A percentile compares a stretch with the other conserved stretches of the same genome.
Conservation (phyloP, 2,113 vertebrate species). For the Struthio camelus region DNA sequence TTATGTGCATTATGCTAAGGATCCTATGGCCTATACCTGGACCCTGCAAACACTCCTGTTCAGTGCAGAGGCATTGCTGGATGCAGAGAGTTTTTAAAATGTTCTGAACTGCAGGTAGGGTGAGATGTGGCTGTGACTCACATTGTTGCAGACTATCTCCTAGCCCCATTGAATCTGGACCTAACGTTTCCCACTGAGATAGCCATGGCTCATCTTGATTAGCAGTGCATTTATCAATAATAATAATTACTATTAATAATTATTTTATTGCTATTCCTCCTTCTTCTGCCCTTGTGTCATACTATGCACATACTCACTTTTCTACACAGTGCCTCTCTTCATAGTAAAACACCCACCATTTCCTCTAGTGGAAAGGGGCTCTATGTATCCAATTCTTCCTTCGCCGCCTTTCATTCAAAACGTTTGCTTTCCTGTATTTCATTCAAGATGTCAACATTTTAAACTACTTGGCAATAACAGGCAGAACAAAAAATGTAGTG, state of each 20-base stretch:
- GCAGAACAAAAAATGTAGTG: not conserved
- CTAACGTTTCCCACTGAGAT: not conserved
- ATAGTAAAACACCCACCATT: not conserved
- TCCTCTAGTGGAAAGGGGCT: not conserved
- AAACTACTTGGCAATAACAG: not conserved
- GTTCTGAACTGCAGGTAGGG: not conserved
- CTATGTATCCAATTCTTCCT: not conserved
- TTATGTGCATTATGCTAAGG: accelerated
- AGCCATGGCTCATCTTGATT: not conserved
- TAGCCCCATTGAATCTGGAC: not conserved
- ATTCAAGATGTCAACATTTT: not conserved
- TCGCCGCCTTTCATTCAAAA: not conserved
- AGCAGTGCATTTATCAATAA: not conserved
- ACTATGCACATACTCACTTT: not conserved
- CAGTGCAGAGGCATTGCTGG: not conserved
- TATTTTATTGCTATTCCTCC: not conserved
- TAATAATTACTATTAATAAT: not conserved
- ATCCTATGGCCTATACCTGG: not conserved
- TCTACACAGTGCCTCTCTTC: not conserved
- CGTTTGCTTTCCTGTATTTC: not conserved
- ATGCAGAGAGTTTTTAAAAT: not conserved
- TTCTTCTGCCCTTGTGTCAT: not conserved
- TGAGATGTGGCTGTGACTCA: not conserved
- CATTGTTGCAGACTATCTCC: accelerated
- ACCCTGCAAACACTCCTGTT: not conserved